These are phyloP conservation scores for Eulithis prunata DNA, from an alignment of 2,888 invertebrate genomes.

Conservation along the genomic window DNA sequence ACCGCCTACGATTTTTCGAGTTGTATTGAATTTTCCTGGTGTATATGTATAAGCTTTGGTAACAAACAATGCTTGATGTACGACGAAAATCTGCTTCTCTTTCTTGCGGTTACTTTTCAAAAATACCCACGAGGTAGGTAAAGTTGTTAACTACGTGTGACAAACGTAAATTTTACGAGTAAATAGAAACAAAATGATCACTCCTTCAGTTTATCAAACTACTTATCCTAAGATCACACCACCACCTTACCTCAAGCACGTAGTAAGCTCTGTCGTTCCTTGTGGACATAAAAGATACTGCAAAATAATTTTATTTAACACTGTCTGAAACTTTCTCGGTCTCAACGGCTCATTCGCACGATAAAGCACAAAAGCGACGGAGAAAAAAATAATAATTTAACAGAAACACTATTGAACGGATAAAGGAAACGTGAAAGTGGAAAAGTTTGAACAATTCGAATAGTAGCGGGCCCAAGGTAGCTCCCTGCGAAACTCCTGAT, in stretches of 20 bases:
- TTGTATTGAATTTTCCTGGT: constrained; percentile 3
- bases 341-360: constrained; percentile 62
- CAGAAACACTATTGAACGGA: constrained; percentile 73
- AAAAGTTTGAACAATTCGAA: constrained; percentile 77
- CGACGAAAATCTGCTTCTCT: too few species aligned
- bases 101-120: too few species aligned
- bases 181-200: too few species aligned
- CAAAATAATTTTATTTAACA: constrained; percentile 14
- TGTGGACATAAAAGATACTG: neutral
- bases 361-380: constrained; percentile 59
- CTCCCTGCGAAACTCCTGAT: constrained; percentile 73
- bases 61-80: too few species aligned
- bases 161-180: too few species aligned
- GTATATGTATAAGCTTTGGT: neutral
- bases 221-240: too few species aligned
- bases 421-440: constrained; percentile 79
- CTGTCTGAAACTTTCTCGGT: constrained; percentile 46
- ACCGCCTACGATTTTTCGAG: constrained; percentile 5
- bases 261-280: neutral
- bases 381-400: constrained; percentile 78
- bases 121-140: too few species aligned
- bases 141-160: too few species aligned
- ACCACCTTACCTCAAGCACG: too few species aligned
- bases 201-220: too few species aligned
- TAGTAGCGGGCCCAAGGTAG: constrained; percentile 66